Percentiles rank a stretch among this genome's conserved stretches.
Conservation (phyloP, 2,113 vertebrate genomes). For the Amblyornis subalaris region DNA sequence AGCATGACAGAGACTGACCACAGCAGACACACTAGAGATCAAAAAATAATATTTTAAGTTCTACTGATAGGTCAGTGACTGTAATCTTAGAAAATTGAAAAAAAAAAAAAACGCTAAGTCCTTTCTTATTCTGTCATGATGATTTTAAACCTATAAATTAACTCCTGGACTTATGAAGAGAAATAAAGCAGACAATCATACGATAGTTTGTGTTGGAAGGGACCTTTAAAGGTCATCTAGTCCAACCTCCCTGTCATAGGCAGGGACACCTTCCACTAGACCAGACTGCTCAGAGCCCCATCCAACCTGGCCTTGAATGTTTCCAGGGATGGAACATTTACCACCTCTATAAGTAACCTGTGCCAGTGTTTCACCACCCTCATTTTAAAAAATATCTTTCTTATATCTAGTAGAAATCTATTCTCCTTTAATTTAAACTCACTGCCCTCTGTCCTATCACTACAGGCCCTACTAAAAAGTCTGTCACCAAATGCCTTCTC, state of each 20-base stretch:
- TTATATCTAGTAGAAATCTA: background rate
- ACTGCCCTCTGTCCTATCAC: rapidly evolving
- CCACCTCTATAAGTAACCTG: background rate
- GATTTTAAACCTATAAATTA: background rate
- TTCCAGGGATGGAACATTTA: background rate
- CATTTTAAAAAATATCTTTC: background rate
- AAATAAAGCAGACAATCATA: background rate
- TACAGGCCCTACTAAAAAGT: background rate
- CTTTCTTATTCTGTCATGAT: background rate
- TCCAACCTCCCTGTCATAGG: background rate
- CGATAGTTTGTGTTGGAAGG: background rate
- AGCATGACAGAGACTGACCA: background rate
- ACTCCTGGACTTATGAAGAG: background rate
- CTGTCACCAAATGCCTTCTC: background rate
- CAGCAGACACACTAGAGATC: background rate
- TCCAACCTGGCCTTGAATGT: background rate
- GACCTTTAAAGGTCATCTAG: background rate
- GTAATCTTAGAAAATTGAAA: background rate
- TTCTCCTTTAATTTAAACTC: background rate
- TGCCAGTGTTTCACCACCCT: background rate
- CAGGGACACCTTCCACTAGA: background rate
- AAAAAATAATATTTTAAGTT: background rate
- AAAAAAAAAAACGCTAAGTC: background rate
- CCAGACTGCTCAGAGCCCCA: background rate
- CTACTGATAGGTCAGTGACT: background rate